Conservation (phyloP, 2,113 vertebrate genomes). For the Pycnonotus jocosus region DNA sequence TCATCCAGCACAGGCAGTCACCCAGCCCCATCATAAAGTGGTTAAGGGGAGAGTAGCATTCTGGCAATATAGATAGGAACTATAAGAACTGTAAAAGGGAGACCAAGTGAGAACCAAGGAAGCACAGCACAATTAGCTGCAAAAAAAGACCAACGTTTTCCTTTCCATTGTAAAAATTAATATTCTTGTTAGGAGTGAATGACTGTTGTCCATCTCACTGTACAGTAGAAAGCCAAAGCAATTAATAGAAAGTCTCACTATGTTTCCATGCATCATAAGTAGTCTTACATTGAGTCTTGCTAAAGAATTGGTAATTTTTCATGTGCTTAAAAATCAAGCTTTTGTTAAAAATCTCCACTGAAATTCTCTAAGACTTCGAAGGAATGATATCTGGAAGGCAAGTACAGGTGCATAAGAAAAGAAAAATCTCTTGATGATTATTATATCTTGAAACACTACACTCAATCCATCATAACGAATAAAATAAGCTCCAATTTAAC, state of each 20-base stretch:
- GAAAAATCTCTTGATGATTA: neutral
- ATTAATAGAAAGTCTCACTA: neutral
- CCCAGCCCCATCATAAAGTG: neutral
- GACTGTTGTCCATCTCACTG: neutral
- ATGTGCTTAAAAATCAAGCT: neutral
- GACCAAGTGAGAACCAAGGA: neutral
- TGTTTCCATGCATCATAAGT: neutral
- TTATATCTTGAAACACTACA: neutral
- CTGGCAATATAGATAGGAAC: neutral
- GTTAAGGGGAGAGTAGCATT: neutral
- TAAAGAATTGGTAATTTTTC: neutral
- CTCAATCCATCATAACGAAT: neutral
- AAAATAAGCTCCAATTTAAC: neutral
- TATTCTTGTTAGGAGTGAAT: neutral
- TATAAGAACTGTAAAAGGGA: neutral
- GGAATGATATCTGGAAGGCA: neutral
- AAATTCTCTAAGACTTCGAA: neutral
- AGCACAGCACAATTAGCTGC: neutral
- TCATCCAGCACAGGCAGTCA: neutral
- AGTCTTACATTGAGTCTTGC: neutral
- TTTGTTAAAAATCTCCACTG: neutral
- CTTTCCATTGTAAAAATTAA: neutral
- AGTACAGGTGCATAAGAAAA: neutral
- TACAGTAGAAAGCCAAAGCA: neutral
- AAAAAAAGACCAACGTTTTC: neutral